These are phyloP conservation scores for Drosophila prosaltans DNA, from an alignment of 1,140 invertebrate species.

Conservation along the genomic window DNA sequence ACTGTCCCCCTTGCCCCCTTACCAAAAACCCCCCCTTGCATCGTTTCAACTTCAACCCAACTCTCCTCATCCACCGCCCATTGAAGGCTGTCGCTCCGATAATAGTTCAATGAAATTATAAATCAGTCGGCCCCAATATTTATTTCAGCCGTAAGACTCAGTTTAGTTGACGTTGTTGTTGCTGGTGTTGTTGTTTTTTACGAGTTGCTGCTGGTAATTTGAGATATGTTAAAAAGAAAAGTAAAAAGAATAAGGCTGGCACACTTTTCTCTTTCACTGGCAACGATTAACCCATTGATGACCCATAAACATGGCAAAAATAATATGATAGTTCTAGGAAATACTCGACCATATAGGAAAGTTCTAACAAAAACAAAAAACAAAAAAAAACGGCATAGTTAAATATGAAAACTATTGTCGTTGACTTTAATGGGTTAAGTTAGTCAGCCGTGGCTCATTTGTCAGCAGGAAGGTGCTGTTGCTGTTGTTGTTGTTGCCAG, in stretches of 20 bases:
- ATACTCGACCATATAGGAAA: neutral
- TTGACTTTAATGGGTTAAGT: constrained; percentile 38
- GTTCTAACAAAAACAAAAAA: neutral
- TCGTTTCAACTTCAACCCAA: too few relatives aligned
- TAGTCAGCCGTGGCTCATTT: constrained; percentile 55
- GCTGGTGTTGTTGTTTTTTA: constrained; percentile 13
- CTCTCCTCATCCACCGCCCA: neutral
- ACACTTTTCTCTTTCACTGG: constrained; percentile 55
- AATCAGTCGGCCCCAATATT: constrained; percentile 52
- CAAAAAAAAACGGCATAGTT: neutral
- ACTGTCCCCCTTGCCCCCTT: constrained; percentile 19
- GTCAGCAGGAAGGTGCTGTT: constrained; percentile 70
- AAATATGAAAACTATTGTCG: neutral
- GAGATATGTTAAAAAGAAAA: constrained; percentile 59
- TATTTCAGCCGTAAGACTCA: constrained; percentile 13
- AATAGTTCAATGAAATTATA: constrained; percentile 81
- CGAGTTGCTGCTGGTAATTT: constrained; percentile 38
- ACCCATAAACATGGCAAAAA: neutral
- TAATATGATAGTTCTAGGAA: constrained; percentile 9
- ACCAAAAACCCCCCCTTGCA: too few relatives aligned
- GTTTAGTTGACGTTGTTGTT: constrained; percentile 1
- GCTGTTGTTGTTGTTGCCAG: too few relatives aligned
- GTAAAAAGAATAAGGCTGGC: constrained; percentile 69
- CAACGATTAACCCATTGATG: constrained; percentile 43
- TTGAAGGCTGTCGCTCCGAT: constrained; percentile 51